Conservation (phyloP, 2,797 vertebrate species). For the Clamator glandarius region DNA sequence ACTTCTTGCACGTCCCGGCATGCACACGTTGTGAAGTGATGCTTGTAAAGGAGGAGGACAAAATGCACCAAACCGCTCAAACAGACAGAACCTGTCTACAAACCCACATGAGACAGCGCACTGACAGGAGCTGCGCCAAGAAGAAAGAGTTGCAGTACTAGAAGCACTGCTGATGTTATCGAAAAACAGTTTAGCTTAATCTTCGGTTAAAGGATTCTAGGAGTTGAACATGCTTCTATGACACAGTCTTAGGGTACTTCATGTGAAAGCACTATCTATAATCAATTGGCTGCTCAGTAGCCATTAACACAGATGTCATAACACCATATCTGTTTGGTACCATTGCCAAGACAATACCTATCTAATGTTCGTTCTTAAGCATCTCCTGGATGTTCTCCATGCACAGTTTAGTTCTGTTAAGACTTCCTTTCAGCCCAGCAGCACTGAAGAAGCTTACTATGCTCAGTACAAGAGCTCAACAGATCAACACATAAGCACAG, state of each 20-base stretch:
- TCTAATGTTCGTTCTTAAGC: neutral
- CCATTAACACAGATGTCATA: neutral
- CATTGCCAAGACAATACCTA: neutral
- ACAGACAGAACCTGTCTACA: constrained; percentile 41
- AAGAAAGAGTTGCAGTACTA: neutral
- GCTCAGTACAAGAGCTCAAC: neutral
- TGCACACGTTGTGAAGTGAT: neutral
- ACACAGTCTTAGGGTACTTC: neutral
- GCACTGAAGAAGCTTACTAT: neutral
- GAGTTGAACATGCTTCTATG: neutral
- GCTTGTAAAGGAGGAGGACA: neutral
- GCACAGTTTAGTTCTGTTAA: neutral
- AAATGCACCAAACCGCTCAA: neutral
- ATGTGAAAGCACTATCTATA: neutral
- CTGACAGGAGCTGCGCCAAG: neutral
- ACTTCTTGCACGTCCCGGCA: neutral
- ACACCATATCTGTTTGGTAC: neutral
- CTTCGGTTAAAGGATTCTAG: neutral
- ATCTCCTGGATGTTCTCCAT: neutral
- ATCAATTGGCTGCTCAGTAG: neutral
- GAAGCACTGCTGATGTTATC: neutral
- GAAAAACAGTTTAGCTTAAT: neutral
- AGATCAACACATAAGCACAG: neutral
- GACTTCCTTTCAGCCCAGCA: neutral
- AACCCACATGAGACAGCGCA: neutral